phyloP scores from a whole-genome alignment of 2,797 vertebrate species.

The Ceryle rudis region DNA sequence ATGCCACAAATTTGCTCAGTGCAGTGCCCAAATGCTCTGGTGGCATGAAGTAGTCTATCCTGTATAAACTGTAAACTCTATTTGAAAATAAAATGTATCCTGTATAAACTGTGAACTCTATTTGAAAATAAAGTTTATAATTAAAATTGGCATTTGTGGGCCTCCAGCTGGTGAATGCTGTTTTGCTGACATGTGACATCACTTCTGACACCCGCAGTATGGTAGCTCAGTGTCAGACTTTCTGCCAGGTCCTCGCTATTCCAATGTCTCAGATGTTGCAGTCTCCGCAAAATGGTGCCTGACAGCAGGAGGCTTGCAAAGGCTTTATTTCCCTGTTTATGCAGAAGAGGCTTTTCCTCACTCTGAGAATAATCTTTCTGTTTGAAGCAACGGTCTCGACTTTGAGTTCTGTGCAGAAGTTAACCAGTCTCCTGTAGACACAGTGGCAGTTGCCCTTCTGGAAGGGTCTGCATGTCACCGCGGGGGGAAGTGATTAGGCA shows the following conservation, averaged over 20 bases:
- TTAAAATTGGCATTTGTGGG: slow-evolving; percentile 56
- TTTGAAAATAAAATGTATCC: slow-evolving; percentile 48
- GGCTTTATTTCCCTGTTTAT: not conserved
- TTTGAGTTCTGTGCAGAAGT: not conserved
- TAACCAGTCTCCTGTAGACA: not conserved
- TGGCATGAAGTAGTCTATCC: not conserved
- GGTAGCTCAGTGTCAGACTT: slow-evolving; percentile 25
- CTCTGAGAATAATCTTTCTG: not conserved
- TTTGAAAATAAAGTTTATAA: slow-evolving; percentile 65
- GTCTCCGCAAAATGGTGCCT: not conserved
- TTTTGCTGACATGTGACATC: slow-evolving; percentile 50
- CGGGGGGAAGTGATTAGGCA: not conserved
- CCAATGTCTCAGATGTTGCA: slow-evolving; percentile 28
- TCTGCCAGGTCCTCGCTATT: slow-evolving; percentile 21
- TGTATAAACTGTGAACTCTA: slow-evolving; percentile 37
- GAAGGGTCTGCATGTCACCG: rapidly evolving
- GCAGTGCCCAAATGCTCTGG: not conserved
- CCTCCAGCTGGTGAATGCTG: slow-evolving; percentile 66
- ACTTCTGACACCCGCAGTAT: slow-evolving; percentile 59
- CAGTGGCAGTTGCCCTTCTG: not conserved
- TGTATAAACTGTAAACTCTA: slow-evolving; percentile 36
- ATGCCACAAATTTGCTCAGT: not conserved
- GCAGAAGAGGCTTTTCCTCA: not conserved
- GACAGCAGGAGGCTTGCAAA: not conserved
- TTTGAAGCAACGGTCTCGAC: not conserved